These are phyloP conservation scores for Numida meleagris DNA, from an alignment of 2,113 vertebrate species.

Conservation along the genomic window DNA sequence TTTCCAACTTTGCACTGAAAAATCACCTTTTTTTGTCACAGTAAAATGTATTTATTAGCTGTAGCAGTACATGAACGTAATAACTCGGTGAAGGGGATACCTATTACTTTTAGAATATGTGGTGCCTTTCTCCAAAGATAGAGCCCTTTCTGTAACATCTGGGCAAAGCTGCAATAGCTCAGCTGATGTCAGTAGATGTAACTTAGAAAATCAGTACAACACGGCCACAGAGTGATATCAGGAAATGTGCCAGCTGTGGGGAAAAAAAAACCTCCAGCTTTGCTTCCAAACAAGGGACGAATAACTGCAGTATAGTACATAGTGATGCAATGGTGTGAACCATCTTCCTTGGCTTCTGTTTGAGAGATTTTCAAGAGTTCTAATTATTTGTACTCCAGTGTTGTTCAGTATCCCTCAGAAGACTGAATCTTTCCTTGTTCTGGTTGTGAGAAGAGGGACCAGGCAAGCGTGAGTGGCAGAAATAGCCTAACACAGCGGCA, in stretches of 20 bases:
- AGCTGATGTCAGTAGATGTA: fast-evolving
- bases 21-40: background rate
- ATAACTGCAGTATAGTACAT: fast-evolving
- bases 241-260: background rate
- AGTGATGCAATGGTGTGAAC: background rate
- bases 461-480: background rate
- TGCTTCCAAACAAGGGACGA: background rate
- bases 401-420: background rate
- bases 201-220: background rate
- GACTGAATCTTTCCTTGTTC: background rate
- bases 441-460: background rate
- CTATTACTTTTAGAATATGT: background rate
- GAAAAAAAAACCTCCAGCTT: background rate
- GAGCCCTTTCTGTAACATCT: background rate
- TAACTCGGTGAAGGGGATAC: background rate
- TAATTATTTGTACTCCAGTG: background rate
- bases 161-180: background rate
- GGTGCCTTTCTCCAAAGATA: background rate
- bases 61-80: background rate
- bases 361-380: background rate
- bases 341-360: background rate
- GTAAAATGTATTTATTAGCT: background rate
- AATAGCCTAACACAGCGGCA: fast-evolving
- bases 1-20: background rate
- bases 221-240: background rate